Evolutionary conservation across 2,113 vertebrate species (phyloP).

Genomic region (Anoura caudifer): DNA sequence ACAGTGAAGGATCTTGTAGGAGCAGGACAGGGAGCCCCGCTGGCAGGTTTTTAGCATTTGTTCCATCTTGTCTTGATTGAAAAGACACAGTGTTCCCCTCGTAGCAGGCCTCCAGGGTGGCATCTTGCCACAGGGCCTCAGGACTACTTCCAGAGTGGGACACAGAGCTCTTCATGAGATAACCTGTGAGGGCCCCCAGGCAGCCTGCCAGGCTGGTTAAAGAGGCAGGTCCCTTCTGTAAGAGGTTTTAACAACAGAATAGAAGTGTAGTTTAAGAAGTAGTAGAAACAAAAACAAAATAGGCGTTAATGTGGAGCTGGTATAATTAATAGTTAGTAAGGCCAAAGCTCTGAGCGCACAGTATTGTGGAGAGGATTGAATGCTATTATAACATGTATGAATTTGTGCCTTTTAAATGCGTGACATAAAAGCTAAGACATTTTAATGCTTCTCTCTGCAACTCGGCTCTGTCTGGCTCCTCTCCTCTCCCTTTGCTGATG

Average conservation of each 20-base stretch:
- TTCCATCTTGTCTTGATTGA: neutral
- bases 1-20: neutral
- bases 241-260: neutral
- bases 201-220: neutral
- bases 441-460: neutral
- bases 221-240: neutral
- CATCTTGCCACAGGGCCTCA: neutral
- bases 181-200: neutral
- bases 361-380: neutral
- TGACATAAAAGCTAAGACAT: neutral
- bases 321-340: neutral
- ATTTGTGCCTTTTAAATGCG: neutral
- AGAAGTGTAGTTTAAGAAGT: neutral
- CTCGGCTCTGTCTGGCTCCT: neutral
- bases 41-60: neutral
- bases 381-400: accelerated
- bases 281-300: neutral
- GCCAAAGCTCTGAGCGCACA: neutral
- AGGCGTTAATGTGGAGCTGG: neutral
- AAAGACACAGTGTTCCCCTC: neutral
- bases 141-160: neutral
- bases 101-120: neutral
- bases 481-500: neutral
- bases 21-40: neutral
- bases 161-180: neutral